A percentile compares a stretch with the other conserved stretches of the same genome.
Evolutionary conservation across 1,140 invertebrate genomes (phyloP).

Genomic region (Pararge aegeria): DNA sequence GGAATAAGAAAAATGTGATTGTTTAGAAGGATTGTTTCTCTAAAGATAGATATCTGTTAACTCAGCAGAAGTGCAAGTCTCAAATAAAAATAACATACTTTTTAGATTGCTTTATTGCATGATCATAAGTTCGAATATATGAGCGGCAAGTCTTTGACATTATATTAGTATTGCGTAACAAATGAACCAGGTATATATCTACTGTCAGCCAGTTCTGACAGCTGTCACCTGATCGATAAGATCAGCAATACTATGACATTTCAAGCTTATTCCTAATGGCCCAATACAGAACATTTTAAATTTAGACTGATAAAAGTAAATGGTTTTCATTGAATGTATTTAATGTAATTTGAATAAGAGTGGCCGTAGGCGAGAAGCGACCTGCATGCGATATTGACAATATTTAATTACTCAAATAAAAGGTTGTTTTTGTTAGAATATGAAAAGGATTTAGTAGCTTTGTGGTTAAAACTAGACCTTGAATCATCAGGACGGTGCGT

Average conservation of each 20-base stretch:
- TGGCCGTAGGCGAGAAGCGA: too few species aligned
- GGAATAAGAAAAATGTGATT: too few species aligned
- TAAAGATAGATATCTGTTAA: too few species aligned
- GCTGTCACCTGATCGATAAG: not conserved
- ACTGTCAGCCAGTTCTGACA: not conserved
- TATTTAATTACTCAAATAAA: too few species aligned
- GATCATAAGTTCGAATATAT: not conserved
- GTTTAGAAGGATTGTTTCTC: too few species aligned
- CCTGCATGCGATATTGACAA: too few species aligned
- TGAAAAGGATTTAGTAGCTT: not conserved
- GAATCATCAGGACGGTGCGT: conserved; percentile 62
- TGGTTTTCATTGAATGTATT: too few species aligned
- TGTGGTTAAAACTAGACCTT: conserved; percentile 9
- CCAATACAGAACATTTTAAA: not conserved
- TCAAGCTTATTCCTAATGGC: not conserved
- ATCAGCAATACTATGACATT: not conserved
- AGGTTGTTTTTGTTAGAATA: not conserved
- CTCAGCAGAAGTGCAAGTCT: too few species aligned
- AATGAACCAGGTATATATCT: not conserved
- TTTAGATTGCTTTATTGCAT: not conserved
- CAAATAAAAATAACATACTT: too few species aligned
- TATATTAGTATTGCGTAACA: not conserved
- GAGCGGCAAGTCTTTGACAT: not conserved
- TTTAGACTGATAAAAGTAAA: too few species aligned
- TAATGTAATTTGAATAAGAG: too few species aligned